Percentiles rank a stretch among this genome's conserved stretches.
These are phyloP conservation scores for Epistrophe grossulariae DNA, from an alignment of 2,888 invertebrate genomes.

Conservation along the genomic window DNA sequence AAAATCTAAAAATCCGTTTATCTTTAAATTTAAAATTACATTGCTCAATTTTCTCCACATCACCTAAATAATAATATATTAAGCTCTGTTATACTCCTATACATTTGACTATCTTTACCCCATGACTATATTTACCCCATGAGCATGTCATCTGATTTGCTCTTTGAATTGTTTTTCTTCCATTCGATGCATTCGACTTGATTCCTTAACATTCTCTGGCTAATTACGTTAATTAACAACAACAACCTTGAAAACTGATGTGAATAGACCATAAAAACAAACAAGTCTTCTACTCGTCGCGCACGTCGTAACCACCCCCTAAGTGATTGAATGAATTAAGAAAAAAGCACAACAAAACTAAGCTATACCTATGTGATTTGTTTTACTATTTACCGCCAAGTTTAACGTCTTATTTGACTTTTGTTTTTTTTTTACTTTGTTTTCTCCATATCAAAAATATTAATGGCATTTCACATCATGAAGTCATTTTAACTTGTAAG, in stretches of 20 bases:
- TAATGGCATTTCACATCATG: constrained; percentile 48
- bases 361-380: constrained; percentile 41
- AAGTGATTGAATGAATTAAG: constrained; percentile 7
- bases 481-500: constrained; percentile 31
- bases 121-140: background rate
- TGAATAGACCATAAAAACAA: constrained; percentile 61
- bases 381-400: constrained; percentile 42
- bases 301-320: constrained; percentile 8
- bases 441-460: constrained; percentile 31
- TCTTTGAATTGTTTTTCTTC: constrained; percentile 17
- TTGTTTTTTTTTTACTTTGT: constrained; percentile 9
- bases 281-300: constrained; percentile 32
- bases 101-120: background rate
- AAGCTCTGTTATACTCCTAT: no score
- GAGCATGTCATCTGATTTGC: constrained; percentile 20
- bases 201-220: constrained; percentile 35
- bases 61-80: no score
- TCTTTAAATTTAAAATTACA: no score
- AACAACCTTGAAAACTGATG: constrained; percentile 60
- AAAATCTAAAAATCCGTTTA: no score
- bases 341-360: background rate
- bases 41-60: no score
- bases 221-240: constrained; percentile 68
- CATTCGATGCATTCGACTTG: constrained; percentile 15
- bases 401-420: constrained; percentile 58